Percentiles rank a stretch among this genome's conserved stretches.
These are phyloP conservation scores for Antheraea assamensis DNA, from an alignment of 2,888 invertebrate genomes.

Conservation along the genomic window DNA sequence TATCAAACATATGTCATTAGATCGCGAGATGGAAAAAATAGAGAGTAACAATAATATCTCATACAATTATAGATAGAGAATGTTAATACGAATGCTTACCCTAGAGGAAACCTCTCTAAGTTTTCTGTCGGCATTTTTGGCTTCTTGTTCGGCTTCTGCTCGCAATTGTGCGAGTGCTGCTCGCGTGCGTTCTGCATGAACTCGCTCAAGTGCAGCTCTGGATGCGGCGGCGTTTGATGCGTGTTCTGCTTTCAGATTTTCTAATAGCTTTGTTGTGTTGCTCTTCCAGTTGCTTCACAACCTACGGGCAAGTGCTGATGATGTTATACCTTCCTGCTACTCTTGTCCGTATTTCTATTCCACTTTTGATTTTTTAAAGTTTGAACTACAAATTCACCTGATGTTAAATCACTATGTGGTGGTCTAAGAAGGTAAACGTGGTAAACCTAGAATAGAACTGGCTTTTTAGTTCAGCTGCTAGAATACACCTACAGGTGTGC, in stretches of 20 bases:
- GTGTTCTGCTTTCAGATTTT: conserved; percentile 53
- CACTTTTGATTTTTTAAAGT: no score
- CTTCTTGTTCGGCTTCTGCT: conserved; percentile 59
- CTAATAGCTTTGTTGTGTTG: conserved; percentile 56
- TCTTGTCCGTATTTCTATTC: neutral
- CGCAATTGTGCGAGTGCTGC: conserved; percentile 62
- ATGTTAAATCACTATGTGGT: no score
- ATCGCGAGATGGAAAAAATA: no score
- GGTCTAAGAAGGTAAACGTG: no score
- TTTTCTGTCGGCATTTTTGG: conserved; percentile 61
- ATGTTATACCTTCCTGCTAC: conserved; percentile 23
- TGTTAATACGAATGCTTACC: no score
- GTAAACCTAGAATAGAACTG: no score
- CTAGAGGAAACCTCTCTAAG: conserved; percentile 62
- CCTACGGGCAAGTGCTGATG: conserved; percentile 39
- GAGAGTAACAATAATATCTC: no score
- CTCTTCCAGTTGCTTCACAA: conserved; percentile 54
- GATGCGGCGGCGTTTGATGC: conserved; percentile 45
- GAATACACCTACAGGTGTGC: no score
- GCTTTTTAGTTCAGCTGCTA: no score
- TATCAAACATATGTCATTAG: no score
- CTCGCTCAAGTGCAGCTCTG: conserved; percentile 55
- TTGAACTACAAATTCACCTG: no score
- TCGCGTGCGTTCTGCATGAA: conserved; percentile 65
- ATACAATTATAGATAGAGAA: no score